Evolutionary conservation across 2,888 invertebrate species (phyloP), one percentile per base, ranked within the genome.

Genomic region (Pyrocoelia pectoralis): DNA sequence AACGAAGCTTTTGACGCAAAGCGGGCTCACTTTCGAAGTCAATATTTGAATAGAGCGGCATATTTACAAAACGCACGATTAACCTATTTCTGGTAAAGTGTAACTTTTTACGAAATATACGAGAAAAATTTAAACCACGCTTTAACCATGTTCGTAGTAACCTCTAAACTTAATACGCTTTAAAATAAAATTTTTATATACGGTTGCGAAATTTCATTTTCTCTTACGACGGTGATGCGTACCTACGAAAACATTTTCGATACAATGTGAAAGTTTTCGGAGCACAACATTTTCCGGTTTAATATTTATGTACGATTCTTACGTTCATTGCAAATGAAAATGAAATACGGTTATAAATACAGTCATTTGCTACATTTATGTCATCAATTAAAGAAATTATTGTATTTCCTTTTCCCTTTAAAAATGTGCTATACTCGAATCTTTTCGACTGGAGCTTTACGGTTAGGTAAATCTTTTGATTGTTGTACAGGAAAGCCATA

Each of bases 1-100:
- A 65, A 55, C 56, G 50, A 55, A 51, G 61, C 58, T 61, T 65
- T 65, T 65, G 65, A 61, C 61, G 65, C 60, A 64, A 64, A 64
- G 64, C 55, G 48, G 60, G 64, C 60, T 64, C 64, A 64, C 64
- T 64, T 64, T 64, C 60, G 60, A 46, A 60, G 53, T 63, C 63
- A 55, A 63, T 63, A 63, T 63, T 51, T 53, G 12, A 57, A 54
- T 49, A 19, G 49, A 63, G 49, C 53, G 55, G 53, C 46, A 15
- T 13, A 13, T 12, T n/a, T 43, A 24, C 24, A 43, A 43, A 33
- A 43, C 18, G 19, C 19, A 17, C 18, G 1, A 56, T 43, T 61
- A 61, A 51, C 48, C 55, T 15, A 46, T 46, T 46, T 46, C 8
- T 46, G 19, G 17, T 2, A 3, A 24, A 2, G 17, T 24, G 4